phyloP scores from a whole-genome alignment of 2,797 vertebrate species.

The Muscicapa comitata region DNA sequence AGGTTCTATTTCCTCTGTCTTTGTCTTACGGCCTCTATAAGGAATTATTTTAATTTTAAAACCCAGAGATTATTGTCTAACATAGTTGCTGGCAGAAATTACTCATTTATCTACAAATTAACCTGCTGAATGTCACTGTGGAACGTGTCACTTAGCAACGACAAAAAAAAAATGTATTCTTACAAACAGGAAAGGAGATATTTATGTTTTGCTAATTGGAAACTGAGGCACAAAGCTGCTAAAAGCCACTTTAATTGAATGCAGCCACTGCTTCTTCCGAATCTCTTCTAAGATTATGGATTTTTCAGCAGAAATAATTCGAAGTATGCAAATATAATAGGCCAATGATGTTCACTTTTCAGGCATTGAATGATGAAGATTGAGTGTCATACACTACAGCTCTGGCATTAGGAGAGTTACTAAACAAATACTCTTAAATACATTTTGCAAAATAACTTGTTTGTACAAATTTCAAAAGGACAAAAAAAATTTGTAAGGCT shows the following conservation, averaged over 20 bases:
- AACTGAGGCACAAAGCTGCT: background rate
- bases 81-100: background rate
- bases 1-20: background rate
- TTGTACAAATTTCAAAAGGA: background rate
- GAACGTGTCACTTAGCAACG: background rate
- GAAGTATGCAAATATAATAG: accelerated
- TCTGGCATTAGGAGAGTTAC: background rate
- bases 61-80: background rate
- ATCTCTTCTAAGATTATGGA: background rate
- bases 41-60: background rate
- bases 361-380: background rate
- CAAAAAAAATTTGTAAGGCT: background rate
- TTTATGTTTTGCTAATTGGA: background rate
- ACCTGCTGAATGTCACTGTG: accelerated
- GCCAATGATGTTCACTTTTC: background rate
- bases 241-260: background rate
- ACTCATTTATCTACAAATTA: background rate
- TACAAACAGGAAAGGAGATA: background rate
- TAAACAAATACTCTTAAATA: background rate
- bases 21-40: background rate
- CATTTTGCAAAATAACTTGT: background rate
- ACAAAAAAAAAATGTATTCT: background rate
- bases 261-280: background rate
- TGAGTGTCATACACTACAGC: background rate
- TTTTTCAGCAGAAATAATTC: background rate